phyloP scores from a whole-genome alignment of 2,888 invertebrate species.

The Willowsia nigromaculata region DNA sequence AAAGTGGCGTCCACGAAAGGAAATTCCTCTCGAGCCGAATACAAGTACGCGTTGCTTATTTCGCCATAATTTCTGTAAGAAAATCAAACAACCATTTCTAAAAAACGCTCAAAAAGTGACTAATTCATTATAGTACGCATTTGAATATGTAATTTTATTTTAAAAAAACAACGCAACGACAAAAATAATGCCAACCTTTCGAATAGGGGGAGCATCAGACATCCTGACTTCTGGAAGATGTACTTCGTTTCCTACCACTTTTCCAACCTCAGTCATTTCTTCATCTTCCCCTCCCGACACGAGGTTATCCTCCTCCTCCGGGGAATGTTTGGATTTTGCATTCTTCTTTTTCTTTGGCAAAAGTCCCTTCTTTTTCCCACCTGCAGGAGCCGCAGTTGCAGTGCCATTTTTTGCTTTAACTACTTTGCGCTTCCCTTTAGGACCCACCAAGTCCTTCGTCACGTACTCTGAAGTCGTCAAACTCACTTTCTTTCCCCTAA shows the following conservation, averaged over 20 bases:
- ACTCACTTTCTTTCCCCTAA: slow-evolving; percentile 68
- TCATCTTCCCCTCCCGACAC: background rate
- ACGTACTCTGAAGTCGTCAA: slow-evolving; percentile 75
- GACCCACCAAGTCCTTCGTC: slow-evolving; percentile 74
- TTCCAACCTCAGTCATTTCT: slow-evolving; percentile 72
- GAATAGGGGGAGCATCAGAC: slow-evolving; percentile 84
- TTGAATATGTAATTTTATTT: no score
- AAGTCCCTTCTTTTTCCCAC: slow-evolving; percentile 77
- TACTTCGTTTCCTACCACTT: slow-evolving; percentile 79
- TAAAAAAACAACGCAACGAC: no score
- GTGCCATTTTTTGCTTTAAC: slow-evolving; percentile 21
- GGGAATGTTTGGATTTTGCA: background rate
- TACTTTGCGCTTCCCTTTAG: slow-evolving; percentile 51
- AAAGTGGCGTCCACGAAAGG: slow-evolving; percentile 93
- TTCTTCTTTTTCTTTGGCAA: background rate
- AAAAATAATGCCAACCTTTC: slow-evolving; percentile 56
- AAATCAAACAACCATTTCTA: no score
- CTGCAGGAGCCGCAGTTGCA: background rate
- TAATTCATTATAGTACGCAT: no score
- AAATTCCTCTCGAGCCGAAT: slow-evolving; percentile 96
- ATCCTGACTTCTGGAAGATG: slow-evolving; percentile 84
- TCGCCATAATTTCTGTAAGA: slow-evolving; percentile 95
- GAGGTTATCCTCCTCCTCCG: background rate
- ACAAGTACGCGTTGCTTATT: slow-evolving; percentile 96
- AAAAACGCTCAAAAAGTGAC: no score